Conservation (phyloP, 1,140 invertebrate genomes). For the Teleopsis dalmanni region DNA sequence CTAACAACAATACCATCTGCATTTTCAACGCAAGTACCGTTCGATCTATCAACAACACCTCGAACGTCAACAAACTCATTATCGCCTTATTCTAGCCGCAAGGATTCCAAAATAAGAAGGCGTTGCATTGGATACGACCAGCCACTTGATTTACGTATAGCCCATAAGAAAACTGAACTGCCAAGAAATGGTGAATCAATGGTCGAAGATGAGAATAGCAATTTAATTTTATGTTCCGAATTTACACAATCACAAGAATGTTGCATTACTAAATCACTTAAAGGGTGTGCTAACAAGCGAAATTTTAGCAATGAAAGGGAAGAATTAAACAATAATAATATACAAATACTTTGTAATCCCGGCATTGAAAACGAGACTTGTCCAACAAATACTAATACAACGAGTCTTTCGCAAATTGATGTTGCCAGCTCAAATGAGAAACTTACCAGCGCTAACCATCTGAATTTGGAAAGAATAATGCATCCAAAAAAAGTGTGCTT, state of each 20-base stretch:
- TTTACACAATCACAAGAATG: no score
- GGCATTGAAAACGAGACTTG: no score
- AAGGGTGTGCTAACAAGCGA: no score
- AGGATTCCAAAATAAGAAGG: slow-evolving; percentile 13
- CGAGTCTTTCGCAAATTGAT: no score
- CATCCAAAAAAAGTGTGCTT: slow-evolving; percentile 46
- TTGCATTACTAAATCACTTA: no score
- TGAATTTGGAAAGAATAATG: no score
- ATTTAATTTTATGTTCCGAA: slow-evolving; percentile 46
- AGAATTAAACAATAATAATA: no score
- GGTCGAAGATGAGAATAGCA: slow-evolving; percentile 69
- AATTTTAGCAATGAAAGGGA: no score
- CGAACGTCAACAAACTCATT: slow-evolving; percentile 5
- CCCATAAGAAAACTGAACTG: slow-evolving; percentile 62
- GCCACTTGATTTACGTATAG: slow-evolving; percentile 74
- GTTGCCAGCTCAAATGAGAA: no score
- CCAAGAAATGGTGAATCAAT: slow-evolving; percentile 19
- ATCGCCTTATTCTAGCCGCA: slow-evolving; percentile 13
- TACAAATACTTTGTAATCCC: no score
- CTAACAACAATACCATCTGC: slow-evolving; percentile 50
- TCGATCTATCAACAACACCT: slow-evolving; percentile 39
- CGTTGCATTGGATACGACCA: slow-evolving; percentile 54
- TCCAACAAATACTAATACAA: no score
- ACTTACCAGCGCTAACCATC: no score
- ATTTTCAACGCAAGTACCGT: slow-evolving; percentile 43